Conservation (phyloP, 2,888 invertebrate species). For the Drosophila meridiana region DNA sequence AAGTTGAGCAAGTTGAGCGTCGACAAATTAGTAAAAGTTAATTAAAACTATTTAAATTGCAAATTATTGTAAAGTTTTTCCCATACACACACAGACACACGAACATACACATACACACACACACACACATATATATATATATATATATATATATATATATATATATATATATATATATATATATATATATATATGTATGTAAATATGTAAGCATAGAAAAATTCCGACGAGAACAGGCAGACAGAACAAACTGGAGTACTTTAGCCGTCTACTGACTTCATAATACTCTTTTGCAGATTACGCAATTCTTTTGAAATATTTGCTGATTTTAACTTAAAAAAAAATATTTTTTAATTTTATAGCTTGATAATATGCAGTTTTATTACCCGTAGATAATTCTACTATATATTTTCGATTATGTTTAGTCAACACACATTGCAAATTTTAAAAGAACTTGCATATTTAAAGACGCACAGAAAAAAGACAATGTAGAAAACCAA, state of each 20-base stretch:
- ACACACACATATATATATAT: not conserved
- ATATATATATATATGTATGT: not conserved
- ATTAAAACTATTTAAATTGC: conserved; percentile 82
- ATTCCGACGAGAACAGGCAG: conserved; percentile 18
- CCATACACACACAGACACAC: conserved; percentile 32
- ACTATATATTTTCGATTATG: too few relatives aligned
- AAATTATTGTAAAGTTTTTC: conserved; percentile 78
- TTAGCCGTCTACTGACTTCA: not conserved
- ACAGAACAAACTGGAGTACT: conserved; percentile 5
- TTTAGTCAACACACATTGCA: too few relatives aligned
- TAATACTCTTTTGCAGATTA: not conserved
- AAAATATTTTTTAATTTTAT: too few relatives aligned
- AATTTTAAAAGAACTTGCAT: too few relatives aligned
- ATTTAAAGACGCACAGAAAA: not conserved
- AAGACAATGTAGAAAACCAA: not conserved
- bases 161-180: not conserved
- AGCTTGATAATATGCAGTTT: too few relatives aligned
- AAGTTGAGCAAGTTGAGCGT: conserved; percentile 58
- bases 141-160: not conserved
- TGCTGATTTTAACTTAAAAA: too few relatives aligned
- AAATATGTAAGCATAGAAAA: not conserved
- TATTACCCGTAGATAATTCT: too few relatives aligned
- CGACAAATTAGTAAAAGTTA: conserved; percentile 74
- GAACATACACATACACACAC: too few relatives aligned
- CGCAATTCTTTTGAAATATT: too few relatives aligned